These are phyloP conservation scores for Timema cristinae DNA, from an alignment of 2,888 invertebrate genomes.

Conservation along the genomic window DNA sequence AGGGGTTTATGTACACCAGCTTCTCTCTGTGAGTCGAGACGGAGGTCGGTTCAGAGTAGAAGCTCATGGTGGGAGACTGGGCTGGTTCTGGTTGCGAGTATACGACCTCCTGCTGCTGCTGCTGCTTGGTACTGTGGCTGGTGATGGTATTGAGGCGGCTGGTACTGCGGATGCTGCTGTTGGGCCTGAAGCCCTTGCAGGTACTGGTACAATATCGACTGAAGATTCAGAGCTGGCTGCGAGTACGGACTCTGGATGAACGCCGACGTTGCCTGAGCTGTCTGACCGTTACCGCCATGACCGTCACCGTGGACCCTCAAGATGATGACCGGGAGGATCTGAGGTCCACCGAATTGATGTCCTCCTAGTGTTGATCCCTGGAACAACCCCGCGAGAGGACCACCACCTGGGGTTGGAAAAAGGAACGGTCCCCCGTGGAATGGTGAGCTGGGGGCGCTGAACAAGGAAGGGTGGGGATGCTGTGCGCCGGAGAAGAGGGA, in stretches of 20 bases:
- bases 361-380: too few relatives aligned
- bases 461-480: background rate
- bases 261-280: background rate
- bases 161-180: constrained; percentile 15
- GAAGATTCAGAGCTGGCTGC: too few relatives aligned
- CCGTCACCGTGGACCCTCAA: constrained; percentile 10
- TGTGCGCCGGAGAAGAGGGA: background rate
- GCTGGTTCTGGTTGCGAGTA: background rate
- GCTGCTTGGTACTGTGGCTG: constrained; percentile 11
- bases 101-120: constrained; percentile 3
- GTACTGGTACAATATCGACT: background rate
- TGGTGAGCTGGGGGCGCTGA: too few relatives aligned
- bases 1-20: too few relatives aligned
- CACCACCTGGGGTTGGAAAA: too few relatives aligned
- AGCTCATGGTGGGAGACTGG: too few relatives aligned
- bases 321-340: constrained; percentile 24
- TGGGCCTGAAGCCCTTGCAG: constrained; percentile 16
- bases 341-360: constrained; percentile 2
- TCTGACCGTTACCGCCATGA: background rate
- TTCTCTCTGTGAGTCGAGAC: too few relatives aligned
- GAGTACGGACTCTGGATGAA: background rate
- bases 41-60: background rate
- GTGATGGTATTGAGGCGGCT: background rate
- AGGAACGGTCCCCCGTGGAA: too few relatives aligned
- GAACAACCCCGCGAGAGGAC: too few relatives aligned